Evolutionary conservation across 1,140 invertebrate genomes (phyloP).

Genomic region (Drosophila melanogaster): Release_6_plus_ISO1_MT NT_033779.5:11804001-11804500

Average conservation of each 20-base stretch:
- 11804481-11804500: slow-evolving; percentile 40
- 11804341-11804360: slow-evolving; percentile 42
- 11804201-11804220: slow-evolving; percentile 35
- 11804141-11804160: slow-evolving; percentile 19
- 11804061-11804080: not conserved
- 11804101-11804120: not conserved
- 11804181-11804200: slow-evolving; percentile 58
- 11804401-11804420: slow-evolving; percentile 25
- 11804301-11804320: slow-evolving; percentile 66
- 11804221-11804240: slow-evolving; percentile 22
- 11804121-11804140: slow-evolving; percentile 23
- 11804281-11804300: slow-evolving; percentile 63
- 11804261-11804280: slow-evolving; percentile 63
- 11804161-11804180: slow-evolving; percentile 12
- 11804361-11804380: slow-evolving; percentile 15
- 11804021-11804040: too few species aligned
- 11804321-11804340: slow-evolving; percentile 79
- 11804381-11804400: slow-evolving; percentile 49
- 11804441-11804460: slow-evolving; percentile 79
- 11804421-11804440: slow-evolving; percentile 60
- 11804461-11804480: slow-evolving; percentile 57
- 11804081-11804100: not conserved
- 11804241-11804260: slow-evolving; percentile 37
- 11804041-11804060: too few species aligned
- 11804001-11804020: not conserved